Base-by-base conservation (phyloP, 2,113 vertebrate genomes). In the Lipophrys pholis region DNA sequence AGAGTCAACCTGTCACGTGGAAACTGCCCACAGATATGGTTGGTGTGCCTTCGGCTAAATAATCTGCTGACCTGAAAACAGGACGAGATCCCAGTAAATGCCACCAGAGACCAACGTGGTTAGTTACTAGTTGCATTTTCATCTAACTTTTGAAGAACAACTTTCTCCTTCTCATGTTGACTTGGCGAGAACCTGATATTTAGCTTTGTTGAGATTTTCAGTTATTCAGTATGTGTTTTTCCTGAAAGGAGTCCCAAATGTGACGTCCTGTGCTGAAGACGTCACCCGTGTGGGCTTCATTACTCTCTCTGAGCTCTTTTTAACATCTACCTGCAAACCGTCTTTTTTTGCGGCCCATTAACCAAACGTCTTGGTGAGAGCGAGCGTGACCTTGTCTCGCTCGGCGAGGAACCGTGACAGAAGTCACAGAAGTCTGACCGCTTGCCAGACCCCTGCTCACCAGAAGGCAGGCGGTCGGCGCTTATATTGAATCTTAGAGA, bases 1-100 rank as follows among this genome's bases (percentile, higher is more conserved):
- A 74, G 78, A 83, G 63, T 76, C 63, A 77, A 85, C 70, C 66
- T 80, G 82, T 81, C 80, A 81, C 76, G 61, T 79, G 56, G 78
- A 87, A 85, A 69, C 78, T 78, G 45, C 79, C 83, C 83, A 88
- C 81, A 88, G 89, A 91, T 88, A 84, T 5, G 72, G 50, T 42
- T 73, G 72, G 68, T 62, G 81, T 72, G 71, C 82, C 82, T 71
- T 54, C 46, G 85, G 69, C 51, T 62, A 83, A 85, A 88, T 71
- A 73, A 57, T 70, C 66, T 52, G 63, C 62, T 69, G 57, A 38
- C 46, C 67, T 73, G 80, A 89, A 85, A 88, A 80, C 36, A 11
- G 48, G 55, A 42, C 60, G 61, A 67, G 65, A 83, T 85, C 78
- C 73, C 69, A 66, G 66, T 43, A 15, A 10, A 69, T 69, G 77